phyloP scores from a whole-genome alignment of 1,140 invertebrate species.

The Trigoniulus corallinus region DNA sequence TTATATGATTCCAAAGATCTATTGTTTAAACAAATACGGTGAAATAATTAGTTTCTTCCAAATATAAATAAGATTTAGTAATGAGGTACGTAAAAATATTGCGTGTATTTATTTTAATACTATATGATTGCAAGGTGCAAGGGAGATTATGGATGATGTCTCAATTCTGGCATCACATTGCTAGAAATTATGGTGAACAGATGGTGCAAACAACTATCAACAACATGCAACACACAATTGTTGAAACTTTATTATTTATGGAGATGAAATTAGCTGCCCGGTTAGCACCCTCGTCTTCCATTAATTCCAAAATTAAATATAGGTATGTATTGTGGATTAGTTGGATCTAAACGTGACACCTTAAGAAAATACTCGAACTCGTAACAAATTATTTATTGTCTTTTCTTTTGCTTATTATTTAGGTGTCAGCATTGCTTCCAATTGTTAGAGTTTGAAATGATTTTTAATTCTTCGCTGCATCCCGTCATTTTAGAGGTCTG shows the following conservation, averaged over 20 bases:
- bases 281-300: background rate
- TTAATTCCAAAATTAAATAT: slow-evolving; percentile 2
- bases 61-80: too few relatives aligned
- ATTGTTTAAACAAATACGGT: too few relatives aligned
- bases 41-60: too few relatives aligned
- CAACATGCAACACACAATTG: slow-evolving; percentile 13
- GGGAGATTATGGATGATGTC: slow-evolving; percentile 11
- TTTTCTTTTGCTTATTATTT: too few relatives aligned
- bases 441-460: slow-evolving; percentile 19
- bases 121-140: background rate
- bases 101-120: background rate
- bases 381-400: too few relatives aligned
- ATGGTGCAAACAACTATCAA: slow-evolving; percentile 10
- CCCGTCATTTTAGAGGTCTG: slow-evolving; percentile 20
- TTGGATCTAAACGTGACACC: too few relatives aligned
- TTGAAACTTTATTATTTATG: slow-evolving; percentile 14
- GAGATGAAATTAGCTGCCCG: slow-evolving; percentile 11
- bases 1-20: too few relatives aligned
- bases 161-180: slow-evolving; percentile 16
- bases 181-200: slow-evolving; percentile 13
- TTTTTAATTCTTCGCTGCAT: slow-evolving; percentile 20
- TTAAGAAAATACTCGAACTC: too few relatives aligned
- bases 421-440: slow-evolving; percentile 24
- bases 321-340: background rate
- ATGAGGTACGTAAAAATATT: too few relatives aligned